Conservation (phyloP, 2,797 vertebrate genomes). For the Spondyliosoma cantharus region DNA sequence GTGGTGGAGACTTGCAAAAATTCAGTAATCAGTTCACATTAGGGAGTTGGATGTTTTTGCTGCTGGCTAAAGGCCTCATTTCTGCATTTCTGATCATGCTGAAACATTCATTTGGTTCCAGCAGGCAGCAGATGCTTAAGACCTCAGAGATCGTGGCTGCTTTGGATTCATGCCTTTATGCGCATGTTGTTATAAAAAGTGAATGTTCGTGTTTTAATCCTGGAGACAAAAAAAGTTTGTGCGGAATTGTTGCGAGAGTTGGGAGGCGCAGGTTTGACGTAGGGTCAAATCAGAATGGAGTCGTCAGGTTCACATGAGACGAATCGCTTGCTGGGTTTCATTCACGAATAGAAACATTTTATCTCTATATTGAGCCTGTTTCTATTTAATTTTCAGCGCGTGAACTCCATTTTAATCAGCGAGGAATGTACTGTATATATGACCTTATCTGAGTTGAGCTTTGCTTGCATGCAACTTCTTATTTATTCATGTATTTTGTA, state of each 20-base stretch:
- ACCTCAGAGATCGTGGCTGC: slow-evolving; percentile 29
- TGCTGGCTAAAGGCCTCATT: slow-evolving; percentile 23
- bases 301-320: neutral
- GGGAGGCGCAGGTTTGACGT: neutral
- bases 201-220: neutral
- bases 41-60: slow-evolving; percentile 38
- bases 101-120: slow-evolving; percentile 37
- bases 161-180: slow-evolving; percentile 27
- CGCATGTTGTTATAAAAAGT: slow-evolving; percentile 7
- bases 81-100: slow-evolving; percentile 39
- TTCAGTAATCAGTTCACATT: slow-evolving; percentile 30
- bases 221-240: no score
- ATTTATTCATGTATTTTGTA: neutral
- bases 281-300: neutral
- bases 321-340: neutral
- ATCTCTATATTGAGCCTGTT: neutral
- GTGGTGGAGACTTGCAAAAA: slow-evolving; percentile 13
- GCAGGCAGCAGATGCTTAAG: slow-evolving; percentile 40
- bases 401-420: neutral
- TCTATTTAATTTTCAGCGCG: neutral
- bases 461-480: neutral
- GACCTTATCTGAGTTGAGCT: neutral
- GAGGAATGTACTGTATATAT: neutral
- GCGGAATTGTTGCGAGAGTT: neutral
- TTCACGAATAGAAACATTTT: no score